These are phyloP conservation scores for Amyelois transitella DNA, from an alignment of 1,140 invertebrate species.

Conservation along the genomic window DNA sequence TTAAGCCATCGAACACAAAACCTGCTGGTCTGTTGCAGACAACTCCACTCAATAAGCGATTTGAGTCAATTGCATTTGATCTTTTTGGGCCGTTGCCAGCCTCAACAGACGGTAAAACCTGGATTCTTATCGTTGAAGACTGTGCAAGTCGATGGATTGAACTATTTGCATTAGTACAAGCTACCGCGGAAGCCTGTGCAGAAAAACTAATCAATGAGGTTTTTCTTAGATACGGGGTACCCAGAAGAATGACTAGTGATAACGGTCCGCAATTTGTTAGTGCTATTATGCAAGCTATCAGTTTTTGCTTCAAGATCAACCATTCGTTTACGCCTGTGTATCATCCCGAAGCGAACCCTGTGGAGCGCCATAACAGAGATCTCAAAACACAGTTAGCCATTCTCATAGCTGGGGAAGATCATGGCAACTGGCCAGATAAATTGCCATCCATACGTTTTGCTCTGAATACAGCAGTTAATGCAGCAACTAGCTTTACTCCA, in stretches of 20 bases:
- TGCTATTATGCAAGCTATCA: constrained; percentile 1
- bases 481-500: constrained; percentile 17
- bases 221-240: too few species aligned
- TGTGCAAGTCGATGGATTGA: constrained; percentile 3
- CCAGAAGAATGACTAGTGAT: constrained; percentile 1
- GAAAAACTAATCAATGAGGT: background rate
- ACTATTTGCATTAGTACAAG: background rate
- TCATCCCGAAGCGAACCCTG: background rate
- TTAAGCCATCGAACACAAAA: constrained; percentile 12
- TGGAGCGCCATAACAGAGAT: constrained; percentile 58
- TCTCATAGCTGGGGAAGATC: constrained; percentile 39
- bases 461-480: constrained; percentile 12
- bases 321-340: constrained; percentile 1
- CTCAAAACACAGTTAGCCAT: too few species aligned
- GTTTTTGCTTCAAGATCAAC: too few species aligned
- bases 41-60: constrained; percentile 1
- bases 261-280: constrained; percentile 5
- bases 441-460: too few species aligned
- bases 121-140: constrained; percentile 13
- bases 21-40: constrained; percentile 15
- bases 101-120: background rate
- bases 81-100: constrained; percentile 11
- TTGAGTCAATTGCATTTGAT: constrained; percentile 10
- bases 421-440: constrained; percentile 19
- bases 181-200: background rate